Evolutionary conservation across 2,113 vertebrate species (phyloP).

Genomic region (Eublepharis macularius): DNA sequence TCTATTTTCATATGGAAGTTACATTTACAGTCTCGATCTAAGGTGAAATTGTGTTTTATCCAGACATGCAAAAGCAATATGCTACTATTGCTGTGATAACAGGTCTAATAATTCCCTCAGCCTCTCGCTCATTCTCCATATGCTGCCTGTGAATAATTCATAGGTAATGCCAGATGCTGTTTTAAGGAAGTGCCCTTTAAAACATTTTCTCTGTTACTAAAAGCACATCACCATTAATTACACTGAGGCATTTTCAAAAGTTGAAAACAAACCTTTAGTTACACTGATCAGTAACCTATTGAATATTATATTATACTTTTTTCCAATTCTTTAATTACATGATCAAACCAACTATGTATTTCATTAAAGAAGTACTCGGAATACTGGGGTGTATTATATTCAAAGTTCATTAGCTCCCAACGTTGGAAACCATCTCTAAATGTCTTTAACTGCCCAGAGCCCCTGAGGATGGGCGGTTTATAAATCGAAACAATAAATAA

Average conservation of each 20-base stretch:
- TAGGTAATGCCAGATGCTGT: conserved; percentile 63
- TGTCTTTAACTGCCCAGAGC: too few species aligned
- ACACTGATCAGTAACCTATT: conserved; percentile 62
- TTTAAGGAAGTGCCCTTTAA: conserved; percentile 53
- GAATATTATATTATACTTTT: conserved; percentile 62
- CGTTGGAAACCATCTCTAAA: conserved; percentile 22
- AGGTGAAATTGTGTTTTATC: conserved; percentile 44
- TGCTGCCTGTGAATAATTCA: conserved; percentile 70
- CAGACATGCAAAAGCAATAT: conserved; percentile 50
- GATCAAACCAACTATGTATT: conserved; percentile 56
- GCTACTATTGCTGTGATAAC: conserved; percentile 18
- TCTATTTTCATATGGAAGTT: conserved; percentile 37
- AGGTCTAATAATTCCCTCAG: conserved; percentile 55
- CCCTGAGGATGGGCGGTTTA: too few species aligned
- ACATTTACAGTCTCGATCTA: conserved; percentile 8
- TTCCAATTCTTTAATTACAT: conserved; percentile 43
- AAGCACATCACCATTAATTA: conserved; percentile 55
- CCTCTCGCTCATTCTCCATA: conserved; percentile 55
- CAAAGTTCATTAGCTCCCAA: conserved; percentile 39
- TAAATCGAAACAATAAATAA: too few species aligned
- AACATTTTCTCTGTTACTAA: conserved; percentile 35
- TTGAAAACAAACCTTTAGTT: conserved; percentile 48
- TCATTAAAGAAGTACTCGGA: background rate
- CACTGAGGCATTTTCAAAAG: conserved; percentile 49
- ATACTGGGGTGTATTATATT: conserved; percentile 39